These are phyloP conservation scores for Dufourea novaeangliae DNA, from an alignment of 1,140 invertebrate species.

Conservation along the genomic window DNA sequence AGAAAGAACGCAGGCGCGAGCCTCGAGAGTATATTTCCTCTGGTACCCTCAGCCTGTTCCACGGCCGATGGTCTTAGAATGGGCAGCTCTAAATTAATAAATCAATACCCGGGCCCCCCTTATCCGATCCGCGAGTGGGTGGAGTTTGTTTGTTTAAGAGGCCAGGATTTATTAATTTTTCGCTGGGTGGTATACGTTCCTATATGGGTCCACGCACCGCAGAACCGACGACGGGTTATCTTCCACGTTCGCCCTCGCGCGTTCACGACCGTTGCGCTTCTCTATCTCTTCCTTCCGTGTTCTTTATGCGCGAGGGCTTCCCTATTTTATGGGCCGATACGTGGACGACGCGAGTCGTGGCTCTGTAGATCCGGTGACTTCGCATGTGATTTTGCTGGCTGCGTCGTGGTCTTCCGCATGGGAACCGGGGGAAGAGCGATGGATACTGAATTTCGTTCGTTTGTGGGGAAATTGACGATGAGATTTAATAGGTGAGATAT, in stretches of 20 bases:
- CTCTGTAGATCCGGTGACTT: background rate
- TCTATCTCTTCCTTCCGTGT: slow-evolving; percentile 64
- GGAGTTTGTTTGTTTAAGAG: slow-evolving; percentile 82
- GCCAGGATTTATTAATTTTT: slow-evolving; percentile 81
- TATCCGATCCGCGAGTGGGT: slow-evolving; percentile 80
- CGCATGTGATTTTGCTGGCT: background rate
- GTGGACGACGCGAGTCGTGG: background rate
- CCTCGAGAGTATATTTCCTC: slow-evolving; percentile 40
- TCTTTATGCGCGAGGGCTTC: slow-evolving; percentile 55
- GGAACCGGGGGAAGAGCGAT: background rate
- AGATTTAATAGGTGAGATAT: too few relatives aligned
- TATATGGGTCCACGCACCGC: slow-evolving; percentile 61
- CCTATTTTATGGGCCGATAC: slow-evolving; percentile 44
- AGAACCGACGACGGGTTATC: slow-evolving; percentile 47
- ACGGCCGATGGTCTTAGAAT: slow-evolving; percentile 75
- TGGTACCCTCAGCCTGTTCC: slow-evolving; percentile 16
- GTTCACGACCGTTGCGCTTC: slow-evolving; percentile 16
- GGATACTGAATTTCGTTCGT: background rate
- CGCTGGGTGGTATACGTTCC: slow-evolving; percentile 78
- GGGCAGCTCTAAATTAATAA: slow-evolving; percentile 82
- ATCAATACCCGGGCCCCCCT: slow-evolving; percentile 77
- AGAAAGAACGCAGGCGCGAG: slow-evolving; percentile 54
- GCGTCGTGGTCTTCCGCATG: background rate
- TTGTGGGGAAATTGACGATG: too few relatives aligned
- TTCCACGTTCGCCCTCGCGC: slow-evolving; percentile 49